Conservation (phyloP, 2,797 vertebrate genomes). For the Bradypus variegatus region DNA sequence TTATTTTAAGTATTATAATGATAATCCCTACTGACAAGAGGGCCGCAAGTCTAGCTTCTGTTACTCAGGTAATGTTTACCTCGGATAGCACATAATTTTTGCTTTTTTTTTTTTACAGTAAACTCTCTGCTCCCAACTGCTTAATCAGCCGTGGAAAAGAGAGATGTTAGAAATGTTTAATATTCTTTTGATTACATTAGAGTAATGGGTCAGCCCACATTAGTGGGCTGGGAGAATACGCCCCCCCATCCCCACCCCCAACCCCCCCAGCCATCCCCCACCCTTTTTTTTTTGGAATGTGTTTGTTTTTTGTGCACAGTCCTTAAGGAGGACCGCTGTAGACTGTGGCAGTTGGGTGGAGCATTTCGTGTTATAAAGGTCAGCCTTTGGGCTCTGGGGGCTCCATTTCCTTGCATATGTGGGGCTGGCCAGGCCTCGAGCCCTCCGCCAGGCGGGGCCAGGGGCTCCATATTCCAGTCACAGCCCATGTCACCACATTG, state of each 20-base stretch:
- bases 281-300: background rate
- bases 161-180: constrained; percentile 71
- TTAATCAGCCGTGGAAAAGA: constrained; percentile 85
- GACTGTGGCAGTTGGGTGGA: constrained; percentile 52
- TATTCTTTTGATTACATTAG: constrained; percentile 71
- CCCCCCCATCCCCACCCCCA: background rate
- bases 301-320: constrained; percentile 58
- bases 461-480: constrained; percentile 63
- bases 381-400: constrained; percentile 55
- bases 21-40: constrained; percentile 86
- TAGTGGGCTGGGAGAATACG: constrained; percentile 47
- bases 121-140: constrained; percentile 83
- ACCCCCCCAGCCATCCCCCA: no score
- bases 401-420: constrained; percentile 32
- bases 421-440: constrained; percentile 42
- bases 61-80: constrained; percentile 93
- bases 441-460: constrained; percentile 46
- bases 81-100: constrained; percentile 86
- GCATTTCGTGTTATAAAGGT: constrained; percentile 68
- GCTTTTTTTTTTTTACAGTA: constrained; percentile 73
- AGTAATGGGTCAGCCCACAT: constrained; percentile 57
- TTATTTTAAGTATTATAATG: constrained; percentile 88
- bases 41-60: constrained; percentile 83
- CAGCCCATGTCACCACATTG: constrained; percentile 44
- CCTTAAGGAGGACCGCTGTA: constrained; percentile 57